phyloP scores from a whole-genome alignment of 2,888 invertebrate species.

The Icerya purchasi region DNA sequence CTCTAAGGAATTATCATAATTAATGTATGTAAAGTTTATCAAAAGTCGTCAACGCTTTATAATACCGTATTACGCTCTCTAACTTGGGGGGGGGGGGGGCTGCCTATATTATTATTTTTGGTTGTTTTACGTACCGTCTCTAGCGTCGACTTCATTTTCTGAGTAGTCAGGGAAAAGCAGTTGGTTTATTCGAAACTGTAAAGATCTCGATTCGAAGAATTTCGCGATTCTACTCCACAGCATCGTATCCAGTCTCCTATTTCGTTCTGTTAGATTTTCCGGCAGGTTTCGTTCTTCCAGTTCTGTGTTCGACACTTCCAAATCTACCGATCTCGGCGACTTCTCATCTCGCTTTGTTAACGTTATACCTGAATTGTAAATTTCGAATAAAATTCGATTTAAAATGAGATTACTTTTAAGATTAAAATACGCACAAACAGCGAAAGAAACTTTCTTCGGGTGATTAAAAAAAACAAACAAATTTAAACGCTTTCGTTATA shows the following conservation, averaged over 20 bases:
- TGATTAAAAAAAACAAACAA: no score
- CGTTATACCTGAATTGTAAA: slow-evolving; percentile 26
- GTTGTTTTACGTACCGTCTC: slow-evolving; percentile 3
- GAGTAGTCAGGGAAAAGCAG: slow-evolving; percentile 36
- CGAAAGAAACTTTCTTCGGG: no score
- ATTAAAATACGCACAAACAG: no score
- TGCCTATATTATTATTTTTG: no score
- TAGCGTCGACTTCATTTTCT: slow-evolving; percentile 41
- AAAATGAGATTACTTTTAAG: no score
- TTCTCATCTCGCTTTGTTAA: slow-evolving; percentile 29
- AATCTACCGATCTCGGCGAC: slow-evolving; percentile 12
- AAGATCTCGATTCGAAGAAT: slow-evolving; percentile 21
- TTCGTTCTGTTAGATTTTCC: slow-evolving; percentile 14
- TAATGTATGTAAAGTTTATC: no score
- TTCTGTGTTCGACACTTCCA: not conserved
- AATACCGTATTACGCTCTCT: no score
- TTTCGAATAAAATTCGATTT: no score
- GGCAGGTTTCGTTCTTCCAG: slow-evolving; percentile 8
- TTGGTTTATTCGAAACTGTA: slow-evolving; percentile 51
- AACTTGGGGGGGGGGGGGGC: no score
- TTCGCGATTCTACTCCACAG: slow-evolving; percentile 20
- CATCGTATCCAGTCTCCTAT: slow-evolving; percentile 20
- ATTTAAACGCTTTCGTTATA: no score
- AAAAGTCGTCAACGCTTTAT: no score
- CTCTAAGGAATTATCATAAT: no score